Evolutionary conservation across 2,888 invertebrate genomes (phyloP), one percentile per base, ranked within the genome.

Genomic region (Synanthedon tipuliformis): DNA sequence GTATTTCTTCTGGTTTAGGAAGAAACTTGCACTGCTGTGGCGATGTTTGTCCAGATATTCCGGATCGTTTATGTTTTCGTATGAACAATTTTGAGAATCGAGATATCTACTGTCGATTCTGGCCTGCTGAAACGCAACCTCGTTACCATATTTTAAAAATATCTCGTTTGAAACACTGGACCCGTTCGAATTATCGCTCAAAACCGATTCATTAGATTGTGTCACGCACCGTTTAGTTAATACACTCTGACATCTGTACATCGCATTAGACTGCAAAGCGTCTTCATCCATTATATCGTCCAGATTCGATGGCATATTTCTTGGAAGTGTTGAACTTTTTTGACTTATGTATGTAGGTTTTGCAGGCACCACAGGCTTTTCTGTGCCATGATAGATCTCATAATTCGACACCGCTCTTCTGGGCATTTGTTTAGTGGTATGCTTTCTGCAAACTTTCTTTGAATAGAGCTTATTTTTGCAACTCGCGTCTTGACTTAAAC

Each of bases 1-100:
- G 57, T 89, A 89, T 55, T 88, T 89, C 59, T 90, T 89, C 54
- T 91, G 92, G 54, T 93, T 93, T 23, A 95, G 72, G 63, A 94
- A 95, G 80, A 95, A 95, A 64, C 94, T 94, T 4, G 94, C 94
- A 64, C 94, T 93, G 48, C 92, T 94, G 51, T 90, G 90, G 40
- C 91, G 79, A 51, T 91, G 89, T 1, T 88, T 89, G 53, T 90
- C 90, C 49, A 90, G 70, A 65, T 85, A 86, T 53, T 86, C 78
- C 0, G 73, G 65, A 50, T 78, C 87, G 50, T 87, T 69, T 0
- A 88, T 63, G 53, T 88, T 88, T 62, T 88, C 88, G 54, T 68
- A 82, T 0, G 88, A 88, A 57, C 86, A 84, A 53, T 87, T 87
- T 55, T 84, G 85, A 0, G 88, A 87, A 60, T 86, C 84, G 16